phyloP scores from a whole-genome alignment of 2,113 vertebrate species.

The Phalacrocorax brasilianus region DNA sequence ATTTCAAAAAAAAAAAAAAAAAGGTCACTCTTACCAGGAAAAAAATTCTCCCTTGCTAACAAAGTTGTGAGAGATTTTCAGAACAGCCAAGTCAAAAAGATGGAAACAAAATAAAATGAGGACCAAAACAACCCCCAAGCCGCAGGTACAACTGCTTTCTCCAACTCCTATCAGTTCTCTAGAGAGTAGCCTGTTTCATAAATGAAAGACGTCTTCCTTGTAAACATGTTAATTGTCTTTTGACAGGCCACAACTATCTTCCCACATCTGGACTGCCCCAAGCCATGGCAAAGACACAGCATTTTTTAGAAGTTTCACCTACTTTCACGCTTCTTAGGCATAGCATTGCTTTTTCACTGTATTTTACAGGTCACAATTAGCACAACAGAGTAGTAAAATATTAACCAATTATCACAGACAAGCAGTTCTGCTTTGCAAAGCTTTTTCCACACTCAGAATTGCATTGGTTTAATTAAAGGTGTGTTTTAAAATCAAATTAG shows the following conservation, averaged over 20 bases:
- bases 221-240: slow-evolving; percentile 38
- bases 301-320: neutral
- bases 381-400: neutral
- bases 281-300: neutral
- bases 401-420: neutral
- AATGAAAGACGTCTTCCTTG: slow-evolving; percentile 39
- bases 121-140: neutral
- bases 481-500: slow-evolving; percentile 22
- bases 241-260: slow-evolving; percentile 15
- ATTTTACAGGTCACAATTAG: neutral
- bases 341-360: neutral
- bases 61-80: slow-evolving; percentile 40
- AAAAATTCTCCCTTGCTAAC: slow-evolving; percentile 13
- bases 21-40: neutral
- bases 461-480: neutral
- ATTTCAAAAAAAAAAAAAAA: neutral
- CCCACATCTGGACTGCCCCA: neutral
- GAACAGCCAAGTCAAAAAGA: slow-evolving; percentile 21
- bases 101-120: neutral
- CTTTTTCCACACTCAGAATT: neutral
- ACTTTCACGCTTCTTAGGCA: neutral
- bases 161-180: neutral
- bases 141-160: slow-evolving; percentile 15
- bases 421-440: neutral
- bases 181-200: slow-evolving; percentile 3